phyloP scores from a whole-genome alignment of 1,140 invertebrate species.

The Pseudoatta argentina region DNA sequence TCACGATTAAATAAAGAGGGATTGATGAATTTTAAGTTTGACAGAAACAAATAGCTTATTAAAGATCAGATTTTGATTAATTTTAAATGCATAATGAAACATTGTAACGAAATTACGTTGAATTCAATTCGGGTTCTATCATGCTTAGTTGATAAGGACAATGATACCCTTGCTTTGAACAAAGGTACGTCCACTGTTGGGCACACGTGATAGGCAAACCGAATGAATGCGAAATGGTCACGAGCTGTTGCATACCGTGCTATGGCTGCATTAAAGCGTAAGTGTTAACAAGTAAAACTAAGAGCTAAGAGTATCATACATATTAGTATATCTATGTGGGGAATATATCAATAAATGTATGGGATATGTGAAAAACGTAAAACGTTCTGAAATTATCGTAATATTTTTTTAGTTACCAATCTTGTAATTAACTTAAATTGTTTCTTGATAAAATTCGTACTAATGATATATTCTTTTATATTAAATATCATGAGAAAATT shows the following conservation, averaged over 20 bases:
- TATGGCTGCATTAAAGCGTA: slow-evolving; percentile 12
- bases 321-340: background rate
- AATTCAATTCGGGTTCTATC: slow-evolving; percentile 42
- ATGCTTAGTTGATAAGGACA: slow-evolving; percentile 35
- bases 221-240: slow-evolving; percentile 44
- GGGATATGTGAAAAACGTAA: background rate
- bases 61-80: slow-evolving; percentile 12
- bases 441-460: background rate
- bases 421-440: background rate
- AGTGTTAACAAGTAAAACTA: slow-evolving; percentile 26
- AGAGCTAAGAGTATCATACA: background rate
- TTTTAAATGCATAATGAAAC: slow-evolving; percentile 24
- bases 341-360: background rate
- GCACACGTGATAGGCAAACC: slow-evolving; percentile 33
- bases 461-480: background rate
- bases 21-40: background rate
- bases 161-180: slow-evolving; percentile 47
- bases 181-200: slow-evolving; percentile 33
- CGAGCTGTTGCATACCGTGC: slow-evolving; percentile 30
- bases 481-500: slow-evolving; percentile 1
- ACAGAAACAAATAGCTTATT: background rate
- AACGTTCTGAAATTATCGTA: background rate
- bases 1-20: background rate
- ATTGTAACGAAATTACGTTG: slow-evolving; percentile 23
- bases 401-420: background rate